Conservation (phyloP, 2,888 invertebrate species). For the Opisthograptis luteolata region DNA sequence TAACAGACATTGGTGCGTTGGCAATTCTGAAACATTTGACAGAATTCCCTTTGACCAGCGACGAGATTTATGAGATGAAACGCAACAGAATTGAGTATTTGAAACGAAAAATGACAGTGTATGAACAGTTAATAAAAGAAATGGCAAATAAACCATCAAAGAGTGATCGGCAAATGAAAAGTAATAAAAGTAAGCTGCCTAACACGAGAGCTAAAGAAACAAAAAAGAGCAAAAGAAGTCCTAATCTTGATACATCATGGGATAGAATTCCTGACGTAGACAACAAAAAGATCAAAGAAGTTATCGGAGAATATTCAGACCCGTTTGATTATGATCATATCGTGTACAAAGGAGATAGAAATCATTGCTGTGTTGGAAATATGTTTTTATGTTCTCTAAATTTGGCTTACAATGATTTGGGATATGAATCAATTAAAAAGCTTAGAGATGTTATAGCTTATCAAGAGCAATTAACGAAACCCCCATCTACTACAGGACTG, state of each 20-base stretch:
- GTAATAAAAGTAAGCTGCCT: background rate
- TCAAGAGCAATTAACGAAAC: constrained; percentile 39
- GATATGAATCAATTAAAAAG: constrained; percentile 41
- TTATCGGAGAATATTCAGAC: constrained; percentile 45
- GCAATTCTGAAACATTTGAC: constrained; percentile 47
- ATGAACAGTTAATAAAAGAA: constrained; percentile 40
- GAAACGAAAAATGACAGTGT: constrained; percentile 36
- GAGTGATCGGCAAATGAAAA: background rate
- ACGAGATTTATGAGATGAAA: constrained; percentile 42
- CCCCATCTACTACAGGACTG: constrained; percentile 42
- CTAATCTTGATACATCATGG: background rate
- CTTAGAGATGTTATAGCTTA: constrained; percentile 50
- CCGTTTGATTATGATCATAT: constrained; percentile 41
- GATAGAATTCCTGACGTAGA: constrained; percentile 32
- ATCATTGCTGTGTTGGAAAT: constrained; percentile 51
- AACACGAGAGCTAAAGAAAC: background rate
- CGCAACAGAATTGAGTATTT: constrained; percentile 38
- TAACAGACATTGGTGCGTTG: constrained; percentile 52
- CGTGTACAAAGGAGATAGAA: constrained; percentile 32
- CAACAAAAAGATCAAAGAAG: constrained; percentile 36
- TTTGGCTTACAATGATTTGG: constrained; percentile 56
- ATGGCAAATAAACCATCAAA: too few relatives aligned
- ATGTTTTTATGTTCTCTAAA: constrained; percentile 56
- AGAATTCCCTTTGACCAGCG: constrained; percentile 47
- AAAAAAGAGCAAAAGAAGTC: constrained; percentile 1